phyloP scores from a whole-genome alignment of 2,797 vertebrate genomes.

The Acipenser transmontanus region DNA sequence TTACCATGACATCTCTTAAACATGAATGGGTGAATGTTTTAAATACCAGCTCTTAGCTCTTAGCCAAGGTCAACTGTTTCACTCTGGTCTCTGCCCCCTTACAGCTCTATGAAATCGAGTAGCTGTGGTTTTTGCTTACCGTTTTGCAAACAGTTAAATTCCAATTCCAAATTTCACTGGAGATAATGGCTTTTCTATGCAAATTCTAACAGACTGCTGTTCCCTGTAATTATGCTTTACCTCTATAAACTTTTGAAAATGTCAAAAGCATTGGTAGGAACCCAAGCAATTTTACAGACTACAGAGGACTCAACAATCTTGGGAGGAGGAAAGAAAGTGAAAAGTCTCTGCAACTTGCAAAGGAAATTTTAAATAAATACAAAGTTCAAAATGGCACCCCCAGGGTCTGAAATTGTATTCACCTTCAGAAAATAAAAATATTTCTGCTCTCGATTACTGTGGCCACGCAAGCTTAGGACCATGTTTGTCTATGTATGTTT shows the following conservation, averaged over 20 bases:
- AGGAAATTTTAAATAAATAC: slow-evolving; percentile 9
- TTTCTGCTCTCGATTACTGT: slow-evolving; percentile 43
- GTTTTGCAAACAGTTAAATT: slow-evolving; percentile 28
- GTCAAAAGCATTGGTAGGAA: neutral
- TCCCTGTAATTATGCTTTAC: neutral
- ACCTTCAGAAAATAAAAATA: slow-evolving; percentile 35
- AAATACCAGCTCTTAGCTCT: slow-evolving; percentile 57
- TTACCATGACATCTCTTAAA: slow-evolving; percentile 67
- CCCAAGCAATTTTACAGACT: neutral
- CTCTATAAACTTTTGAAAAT: neutral
- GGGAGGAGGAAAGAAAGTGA: neutral
- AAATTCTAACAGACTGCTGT: neutral
- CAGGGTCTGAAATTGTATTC: slow-evolving; percentile 16
- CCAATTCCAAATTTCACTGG: slow-evolving; percentile 20
- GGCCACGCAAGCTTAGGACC: slow-evolving; percentile 47
- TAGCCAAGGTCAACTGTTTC: slow-evolving; percentile 55
- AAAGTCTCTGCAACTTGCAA: neutral
- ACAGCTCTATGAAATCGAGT: slow-evolving; percentile 30
- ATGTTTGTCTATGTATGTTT: slow-evolving; percentile 86
- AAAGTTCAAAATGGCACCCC: slow-evolving; percentile 23
- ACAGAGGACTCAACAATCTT: neutral
- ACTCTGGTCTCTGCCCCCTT: slow-evolving; percentile 32
- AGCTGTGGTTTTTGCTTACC: neutral
- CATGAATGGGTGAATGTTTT: slow-evolving; percentile 60
- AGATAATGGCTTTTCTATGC: slow-evolving; percentile 20